Evolutionary conservation across 2,113 vertebrate species (phyloP), one percentile per base, ranked within the genome.

Genomic region (Xiphias gladius): DNA sequence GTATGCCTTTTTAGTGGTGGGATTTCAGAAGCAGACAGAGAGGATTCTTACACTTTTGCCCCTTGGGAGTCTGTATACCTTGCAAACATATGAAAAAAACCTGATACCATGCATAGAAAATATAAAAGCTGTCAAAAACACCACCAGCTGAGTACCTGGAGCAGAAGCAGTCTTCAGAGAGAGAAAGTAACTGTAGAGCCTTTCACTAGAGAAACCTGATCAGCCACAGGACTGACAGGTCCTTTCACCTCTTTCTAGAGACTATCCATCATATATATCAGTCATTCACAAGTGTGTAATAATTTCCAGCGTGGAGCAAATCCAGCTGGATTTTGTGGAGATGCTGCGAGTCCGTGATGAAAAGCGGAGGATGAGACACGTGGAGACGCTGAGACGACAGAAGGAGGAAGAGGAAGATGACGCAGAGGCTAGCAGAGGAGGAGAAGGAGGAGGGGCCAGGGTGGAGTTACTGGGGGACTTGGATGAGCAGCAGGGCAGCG

Each of bases 291-390:
- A 41, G 12, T 30, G 17, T 46, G 20, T 67, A 9, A 70, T 68
- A 80, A 5, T 58, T 50, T 48, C 37, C 72, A 94, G 94, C 17
- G 4, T 14, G 22, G 93, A 91, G 65, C 90, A 94, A 85, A 41
- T 89, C 3, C 92, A 93, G 76, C 43, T 93, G 73, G 96, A 96
- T 26, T 85, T 95, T 57, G 89, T 91, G 0, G 93, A 95, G 78
- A 88, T 91, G 82, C 91, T 95, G 80, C 95, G 94, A 55, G 87
- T 80, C 0, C 93, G 95, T 2, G 95, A 96, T 65, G 95, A 95
- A 55, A 92, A 88, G 74, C 43, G 94, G 63, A 94, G 91, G 28
- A 92, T 93, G 82, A 91, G 92, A 37, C 93, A 88, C 0, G 89
- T 91, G 2, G 95, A 94, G 89, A 93, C 86, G 0, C 84, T 94